A percentile compares a stretch with the other conserved stretches of the same genome.
Conservation (phyloP, 64 coral and sea anemone genomes). For the Platygyra sinensis region DNA sequence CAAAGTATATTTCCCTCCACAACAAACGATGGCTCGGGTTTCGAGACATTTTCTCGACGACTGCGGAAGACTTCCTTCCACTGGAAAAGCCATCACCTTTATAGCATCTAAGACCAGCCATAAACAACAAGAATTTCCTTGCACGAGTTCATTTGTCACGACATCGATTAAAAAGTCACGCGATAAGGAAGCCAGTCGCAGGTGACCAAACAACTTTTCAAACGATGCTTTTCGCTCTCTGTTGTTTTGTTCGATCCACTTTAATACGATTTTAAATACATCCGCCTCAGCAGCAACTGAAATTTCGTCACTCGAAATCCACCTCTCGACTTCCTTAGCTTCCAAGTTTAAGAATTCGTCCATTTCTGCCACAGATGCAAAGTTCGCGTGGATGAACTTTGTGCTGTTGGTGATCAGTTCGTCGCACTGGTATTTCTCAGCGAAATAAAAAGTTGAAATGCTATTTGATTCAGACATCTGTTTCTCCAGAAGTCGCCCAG, state of each 20-base stretch:
- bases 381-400: background rate
- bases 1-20: background rate
- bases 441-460: background rate
- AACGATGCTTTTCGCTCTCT: background rate
- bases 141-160: slow-evolving; percentile 1
- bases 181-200: background rate
- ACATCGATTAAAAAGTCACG: background rate
- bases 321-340: background rate
- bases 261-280: background rate
- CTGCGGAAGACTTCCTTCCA: background rate
- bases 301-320: background rate
- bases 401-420: background rate
- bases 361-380: background rate
- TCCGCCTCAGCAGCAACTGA: background rate
- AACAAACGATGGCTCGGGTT: background rate
- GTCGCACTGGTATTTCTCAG: background rate
- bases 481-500: background rate
- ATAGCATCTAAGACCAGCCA: background rate
- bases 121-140: background rate
- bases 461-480: background rate
- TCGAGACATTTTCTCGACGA: background rate
- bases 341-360: background rate
- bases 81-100: background rate
- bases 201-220: background rate
- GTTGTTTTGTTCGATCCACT: background rate